phyloP scores from a whole-genome alignment of 2,888 invertebrate genomes.

The Heliconius charithonia region DNA sequence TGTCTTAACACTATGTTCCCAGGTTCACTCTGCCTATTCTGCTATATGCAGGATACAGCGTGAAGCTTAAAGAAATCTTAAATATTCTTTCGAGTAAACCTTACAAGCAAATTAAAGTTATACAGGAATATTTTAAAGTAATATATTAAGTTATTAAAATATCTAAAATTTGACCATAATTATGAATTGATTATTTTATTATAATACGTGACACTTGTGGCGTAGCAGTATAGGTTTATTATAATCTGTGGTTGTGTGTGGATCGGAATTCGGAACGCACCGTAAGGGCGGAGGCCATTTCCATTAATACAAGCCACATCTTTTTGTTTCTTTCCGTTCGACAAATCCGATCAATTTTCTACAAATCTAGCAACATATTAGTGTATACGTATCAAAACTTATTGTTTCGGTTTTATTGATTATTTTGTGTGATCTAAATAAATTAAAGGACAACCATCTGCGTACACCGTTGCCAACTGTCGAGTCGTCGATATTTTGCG shows the following conservation, averaged over 20 bases:
- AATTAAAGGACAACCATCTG: conserved; percentile 45
- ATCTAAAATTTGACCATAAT: background rate
- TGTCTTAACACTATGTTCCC: too few relatives aligned
- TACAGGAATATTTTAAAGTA: background rate
- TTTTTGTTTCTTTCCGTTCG: conserved; percentile 54
- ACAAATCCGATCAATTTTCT: conserved; percentile 45
- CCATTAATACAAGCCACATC: conserved; percentile 48
- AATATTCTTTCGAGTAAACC: background rate
- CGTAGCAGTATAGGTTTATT: background rate
- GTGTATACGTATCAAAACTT: conserved; percentile 57
- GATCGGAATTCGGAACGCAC: conserved; percentile 51
- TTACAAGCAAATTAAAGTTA: background rate
- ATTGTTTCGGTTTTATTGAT: conserved; percentile 50
- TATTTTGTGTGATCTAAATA: conserved; percentile 50
- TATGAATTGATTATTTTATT: background rate
- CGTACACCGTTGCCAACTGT: conserved; percentile 46
- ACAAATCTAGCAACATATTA: conserved; percentile 45
- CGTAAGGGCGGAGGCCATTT: conserved; percentile 50
- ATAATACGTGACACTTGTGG: background rate
- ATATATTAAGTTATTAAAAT: background rate
- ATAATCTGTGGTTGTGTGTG: conserved; percentile 34
- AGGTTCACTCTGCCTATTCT: too few relatives aligned
- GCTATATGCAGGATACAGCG: too few relatives aligned
- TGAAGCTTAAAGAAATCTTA: background rate
- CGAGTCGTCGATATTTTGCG: conserved; percentile 41